These are phyloP conservation scores for Lagorchestes hirsutus DNA, from an alignment of 2,797 vertebrate species.

Conservation along the genomic window DNA sequence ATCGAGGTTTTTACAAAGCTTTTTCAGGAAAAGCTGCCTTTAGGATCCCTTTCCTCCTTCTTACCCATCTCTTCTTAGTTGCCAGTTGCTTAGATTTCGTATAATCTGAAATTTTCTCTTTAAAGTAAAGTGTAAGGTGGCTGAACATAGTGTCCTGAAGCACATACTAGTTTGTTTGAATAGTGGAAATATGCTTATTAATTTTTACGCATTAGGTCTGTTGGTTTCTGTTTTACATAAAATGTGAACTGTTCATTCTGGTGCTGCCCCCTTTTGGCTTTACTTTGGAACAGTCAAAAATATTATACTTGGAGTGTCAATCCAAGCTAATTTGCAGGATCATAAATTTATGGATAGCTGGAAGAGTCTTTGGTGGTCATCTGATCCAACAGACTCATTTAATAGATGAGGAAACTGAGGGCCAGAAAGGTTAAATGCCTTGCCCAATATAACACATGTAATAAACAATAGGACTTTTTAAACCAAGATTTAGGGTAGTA, in stretches of 20 bases:
- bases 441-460: neutral
- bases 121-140: neutral
- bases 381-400: neutral
- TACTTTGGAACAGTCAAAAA: conserved; percentile 10
- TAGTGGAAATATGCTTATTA: neutral
- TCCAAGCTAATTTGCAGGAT: rapidly evolving
- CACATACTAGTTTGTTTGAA: rapidly evolving
- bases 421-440: neutral
- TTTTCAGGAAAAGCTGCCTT: neutral
- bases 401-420: neutral
- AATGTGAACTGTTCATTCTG: neutral
- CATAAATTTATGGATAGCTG: neutral
- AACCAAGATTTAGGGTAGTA: neutral
- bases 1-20: neutral
- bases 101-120: neutral
- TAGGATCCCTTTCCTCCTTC: neutral
- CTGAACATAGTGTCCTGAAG: neutral
- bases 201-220: rapidly evolving
- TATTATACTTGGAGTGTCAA: neutral
- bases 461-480: neutral
- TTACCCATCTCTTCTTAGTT: neutral
- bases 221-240: rapidly evolving
- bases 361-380: neutral
- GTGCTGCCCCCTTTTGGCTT: conserved; percentile 77
- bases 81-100: neutral